phyloP scores from a whole-genome alignment of 2,797 vertebrate species.

The Coranthus polyacanthus region DNA sequence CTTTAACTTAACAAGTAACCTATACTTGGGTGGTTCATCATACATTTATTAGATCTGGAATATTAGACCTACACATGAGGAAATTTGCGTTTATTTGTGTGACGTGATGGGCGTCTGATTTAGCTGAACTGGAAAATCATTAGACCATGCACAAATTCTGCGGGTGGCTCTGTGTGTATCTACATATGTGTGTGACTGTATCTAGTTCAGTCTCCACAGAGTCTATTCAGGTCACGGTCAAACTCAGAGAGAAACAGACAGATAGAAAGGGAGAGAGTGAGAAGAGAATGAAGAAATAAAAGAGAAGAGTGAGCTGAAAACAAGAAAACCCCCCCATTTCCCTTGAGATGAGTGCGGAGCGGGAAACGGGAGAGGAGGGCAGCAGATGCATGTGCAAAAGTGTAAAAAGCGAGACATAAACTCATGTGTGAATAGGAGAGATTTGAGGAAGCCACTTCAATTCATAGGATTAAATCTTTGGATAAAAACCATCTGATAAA shows the following conservation, averaged over 20 bases:
- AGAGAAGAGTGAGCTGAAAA: constrained; percentile 23
- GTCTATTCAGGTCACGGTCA: constrained; percentile 83
- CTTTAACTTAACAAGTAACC: not conserved
- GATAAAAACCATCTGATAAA: not conserved
- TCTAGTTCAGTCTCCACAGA: constrained; percentile 82
- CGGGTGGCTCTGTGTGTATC: constrained; percentile 38
- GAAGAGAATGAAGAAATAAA: constrained; percentile 17
- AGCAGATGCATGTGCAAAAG: not conserved
- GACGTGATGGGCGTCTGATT: constrained; percentile 53
- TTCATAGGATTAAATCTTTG: not conserved
- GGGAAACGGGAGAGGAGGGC: not conserved
- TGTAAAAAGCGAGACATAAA: not conserved
- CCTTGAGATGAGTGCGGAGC: constrained; percentile 31
- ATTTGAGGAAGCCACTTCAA: not conserved
- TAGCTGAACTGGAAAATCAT: constrained; percentile 43
- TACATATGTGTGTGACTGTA: constrained; percentile 63
- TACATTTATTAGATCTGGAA: constrained; percentile 3
- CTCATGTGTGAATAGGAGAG: not conserved
- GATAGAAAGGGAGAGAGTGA: constrained; percentile 3
- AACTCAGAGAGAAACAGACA: constrained; percentile 40
- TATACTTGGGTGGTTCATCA: no score
- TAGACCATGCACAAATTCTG: constrained; percentile 18
- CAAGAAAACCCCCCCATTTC: constrained; percentile 51
- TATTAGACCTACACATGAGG: not conserved
- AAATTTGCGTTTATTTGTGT: not conserved